Conservation (phyloP, 2,888 invertebrate genomes). For the Lochmaea crataegi region DNA sequence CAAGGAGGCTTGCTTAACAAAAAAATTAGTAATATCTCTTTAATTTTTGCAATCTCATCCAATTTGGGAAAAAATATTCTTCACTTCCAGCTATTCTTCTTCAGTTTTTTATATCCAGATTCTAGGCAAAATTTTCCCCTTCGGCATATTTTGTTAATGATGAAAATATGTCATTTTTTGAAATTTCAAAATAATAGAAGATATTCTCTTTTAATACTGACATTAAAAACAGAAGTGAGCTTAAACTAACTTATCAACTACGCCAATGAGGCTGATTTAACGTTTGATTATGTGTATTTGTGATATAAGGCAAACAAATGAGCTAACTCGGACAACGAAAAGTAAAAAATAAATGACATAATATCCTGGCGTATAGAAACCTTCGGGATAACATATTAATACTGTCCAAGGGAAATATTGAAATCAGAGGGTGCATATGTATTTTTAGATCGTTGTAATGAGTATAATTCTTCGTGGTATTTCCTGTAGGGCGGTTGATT, state of each 20-base stretch:
- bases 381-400: constrained; percentile 61
- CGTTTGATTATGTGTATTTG: constrained; percentile 49
- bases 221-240: background rate
- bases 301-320: constrained; percentile 53
- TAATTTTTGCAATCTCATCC: too few species aligned
- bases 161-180: too few species aligned
- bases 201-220: too few species aligned
- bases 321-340: constrained; percentile 50
- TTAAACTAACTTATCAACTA: constrained; percentile 18
- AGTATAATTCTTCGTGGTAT: constrained; percentile 61
- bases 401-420: constrained; percentile 62
- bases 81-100: too few species aligned
- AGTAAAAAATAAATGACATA: constrained; percentile 60
- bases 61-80: too few species aligned
- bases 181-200: too few species aligned
- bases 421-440: constrained; percentile 65
- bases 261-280: constrained; percentile 22
- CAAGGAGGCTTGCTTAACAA: too few species aligned
- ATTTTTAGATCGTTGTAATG: constrained; percentile 61
- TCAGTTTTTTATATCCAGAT: too few species aligned
- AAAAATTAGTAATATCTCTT: too few species aligned
- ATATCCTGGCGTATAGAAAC: constrained; percentile 60
- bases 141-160: too few species aligned
- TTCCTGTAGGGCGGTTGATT: constrained; percentile 59
- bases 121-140: too few species aligned